Evolutionary conservation across 1,140 invertebrate species (phyloP).

Genomic region (Euwallacea similis): DNA sequence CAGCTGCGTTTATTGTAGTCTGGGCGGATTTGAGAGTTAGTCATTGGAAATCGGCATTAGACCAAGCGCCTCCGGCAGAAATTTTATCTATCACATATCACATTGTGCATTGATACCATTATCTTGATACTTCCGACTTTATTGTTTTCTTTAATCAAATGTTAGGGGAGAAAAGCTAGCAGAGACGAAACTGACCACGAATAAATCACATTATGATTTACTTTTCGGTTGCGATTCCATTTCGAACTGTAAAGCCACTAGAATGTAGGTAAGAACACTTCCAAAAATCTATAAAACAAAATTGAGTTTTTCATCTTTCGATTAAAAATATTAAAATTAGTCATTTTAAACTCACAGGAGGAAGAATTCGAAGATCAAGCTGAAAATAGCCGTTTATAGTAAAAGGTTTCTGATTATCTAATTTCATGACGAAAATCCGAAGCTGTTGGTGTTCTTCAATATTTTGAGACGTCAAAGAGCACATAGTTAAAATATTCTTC

Average conservation of each 20-base stretch:
- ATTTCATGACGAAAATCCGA: conserved; percentile 18
- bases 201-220: no score
- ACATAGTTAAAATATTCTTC: conserved; percentile 19
- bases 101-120: no score
- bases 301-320: neutral
- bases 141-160: no score
- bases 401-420: conserved; percentile 10
- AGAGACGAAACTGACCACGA: no score
- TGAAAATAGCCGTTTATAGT: conserved; percentile 19
- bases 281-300: conserved; percentile 18
- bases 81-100: no score
- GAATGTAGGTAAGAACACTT: conserved; percentile 15
- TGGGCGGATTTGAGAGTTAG: no score
- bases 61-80: no score
- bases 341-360: conserved; percentile 16
- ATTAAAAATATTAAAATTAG: neutral
- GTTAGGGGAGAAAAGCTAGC: no score
- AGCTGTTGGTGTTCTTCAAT: conserved; percentile 23
- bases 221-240: no score
- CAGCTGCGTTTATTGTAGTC: no score
- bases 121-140: no score
- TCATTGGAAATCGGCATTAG: no score
- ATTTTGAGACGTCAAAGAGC: neutral
- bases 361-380: conserved; percentile 14
- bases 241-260: conserved; percentile 17